Conservation (phyloP, 2,888 invertebrate genomes). For the Eupithecia centaureata region DNA sequence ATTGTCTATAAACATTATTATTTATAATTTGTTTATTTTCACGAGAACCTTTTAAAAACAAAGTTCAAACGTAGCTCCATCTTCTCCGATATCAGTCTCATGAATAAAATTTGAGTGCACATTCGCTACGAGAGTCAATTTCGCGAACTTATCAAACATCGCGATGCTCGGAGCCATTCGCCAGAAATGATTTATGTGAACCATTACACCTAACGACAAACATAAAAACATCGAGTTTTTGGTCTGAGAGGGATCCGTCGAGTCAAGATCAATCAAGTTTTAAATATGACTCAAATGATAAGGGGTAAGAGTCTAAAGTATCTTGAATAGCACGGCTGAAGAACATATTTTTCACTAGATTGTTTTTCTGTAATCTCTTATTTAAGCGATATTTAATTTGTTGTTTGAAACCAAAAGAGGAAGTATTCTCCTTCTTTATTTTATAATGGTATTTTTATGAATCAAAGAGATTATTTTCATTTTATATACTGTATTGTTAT, state of each 20-base stretch:
- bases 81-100: constrained; percentile 24
- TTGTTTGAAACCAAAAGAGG: neutral
- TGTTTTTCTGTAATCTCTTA: neutral
- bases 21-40: neutral
- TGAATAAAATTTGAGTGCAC: constrained; percentile 38
- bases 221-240: constrained; percentile 52
- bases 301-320: neutral
- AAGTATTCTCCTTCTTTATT: neutral
- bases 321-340: neutral
- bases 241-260: constrained; percentile 55
- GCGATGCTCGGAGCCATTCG: constrained; percentile 34
- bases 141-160: constrained; percentile 37
- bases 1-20: no score
- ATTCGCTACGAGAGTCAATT: constrained; percentile 31
- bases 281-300: constrained; percentile 64
- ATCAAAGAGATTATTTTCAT: no score
- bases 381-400: neutral
- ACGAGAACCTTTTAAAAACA: neutral
- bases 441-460: neutral
- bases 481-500: no score
- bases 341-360: neutral
- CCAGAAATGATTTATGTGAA: constrained; percentile 47
- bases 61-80: neutral
- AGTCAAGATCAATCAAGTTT: constrained; percentile 65
- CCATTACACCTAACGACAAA: constrained; percentile 48